Evolutionary conservation across 2,113 vertebrate species (phyloP).

Genomic region (Neomonachus schauinslandi): DNA sequence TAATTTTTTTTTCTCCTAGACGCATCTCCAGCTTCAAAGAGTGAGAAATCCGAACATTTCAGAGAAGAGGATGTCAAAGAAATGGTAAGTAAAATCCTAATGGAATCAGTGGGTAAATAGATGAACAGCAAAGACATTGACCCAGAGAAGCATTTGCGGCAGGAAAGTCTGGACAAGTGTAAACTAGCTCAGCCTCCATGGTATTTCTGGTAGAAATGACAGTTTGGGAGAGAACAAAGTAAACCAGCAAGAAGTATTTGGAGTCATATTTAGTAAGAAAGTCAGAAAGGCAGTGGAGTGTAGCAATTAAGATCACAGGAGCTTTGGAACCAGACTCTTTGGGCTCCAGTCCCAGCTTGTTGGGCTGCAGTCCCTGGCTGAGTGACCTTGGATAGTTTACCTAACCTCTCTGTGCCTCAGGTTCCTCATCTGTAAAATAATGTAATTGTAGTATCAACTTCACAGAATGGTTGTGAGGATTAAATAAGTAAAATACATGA

Average conservation of each 20-base stretch:
- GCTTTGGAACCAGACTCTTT: background rate
- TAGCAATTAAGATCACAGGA: background rate
- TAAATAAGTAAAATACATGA: background rate
- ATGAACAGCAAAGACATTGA: background rate
- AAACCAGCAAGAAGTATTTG: background rate
- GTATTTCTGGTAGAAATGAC: background rate
- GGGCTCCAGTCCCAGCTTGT: background rate
- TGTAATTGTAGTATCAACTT: background rate
- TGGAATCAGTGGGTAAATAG: background rate
- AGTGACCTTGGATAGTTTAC: background rate
- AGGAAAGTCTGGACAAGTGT: background rate
- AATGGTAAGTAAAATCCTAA: slow-evolving; percentile 4
- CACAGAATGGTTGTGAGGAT: background rate
- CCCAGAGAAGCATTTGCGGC: background rate
- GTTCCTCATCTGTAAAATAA: background rate
- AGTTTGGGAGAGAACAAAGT: background rate
- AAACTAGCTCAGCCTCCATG: background rate
- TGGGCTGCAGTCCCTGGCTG: background rate
- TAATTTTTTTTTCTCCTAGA: background rate
- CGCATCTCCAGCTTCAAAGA: background rate
- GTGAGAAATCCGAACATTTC: slow-evolving; percentile 27
- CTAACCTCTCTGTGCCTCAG: background rate
- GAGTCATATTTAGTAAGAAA: background rate
- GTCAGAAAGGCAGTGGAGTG: background rate
- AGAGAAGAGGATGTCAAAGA: slow-evolving; percentile 23